Evolutionary conservation across 2,113 vertebrate genomes (phyloP), one percentile per base, ranked within the genome.

Genomic region (Nannospalax galili): DNA sequence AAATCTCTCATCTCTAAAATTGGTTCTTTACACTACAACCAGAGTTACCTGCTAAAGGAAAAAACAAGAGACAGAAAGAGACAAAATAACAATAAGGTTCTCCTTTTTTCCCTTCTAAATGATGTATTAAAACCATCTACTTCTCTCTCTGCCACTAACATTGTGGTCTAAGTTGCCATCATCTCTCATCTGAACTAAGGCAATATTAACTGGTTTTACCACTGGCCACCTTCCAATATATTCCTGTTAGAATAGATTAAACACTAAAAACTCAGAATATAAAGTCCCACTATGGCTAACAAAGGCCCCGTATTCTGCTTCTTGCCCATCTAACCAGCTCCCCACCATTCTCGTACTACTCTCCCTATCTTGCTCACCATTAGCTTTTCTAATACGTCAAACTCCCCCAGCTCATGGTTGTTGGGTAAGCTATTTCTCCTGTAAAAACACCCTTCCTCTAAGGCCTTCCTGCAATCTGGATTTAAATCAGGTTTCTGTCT

Each of bases 41-140:
- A 32, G 88, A 75, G 79, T 37, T 60, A 80, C 58, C 78, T 81
- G 60, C 89, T 82, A 93, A 87, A 97, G 62, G 42, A 88, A 90
- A 90, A 93, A 58, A 9, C 4, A 37, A 69, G 2, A 84, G 26
- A 93, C 1, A 87, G 28, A 52, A 42, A 74, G n/a, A 93, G 37
- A 82, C 26, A 82, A 52, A 52, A 52, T 52, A 52, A 32, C 52
- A 42, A 72, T 75, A 85, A 64, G 26, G 58, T 84, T 72, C 45
- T 79, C 37, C 8, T 77, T 69, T 42, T 20, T 78, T 37, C 19
- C 37, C 65, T 93, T 93, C 48, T 91, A 84, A 91, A 87, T 65
- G 60, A 12, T 42, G 75, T 60, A 40, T 82, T 84, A 77, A 88
- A n/a, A 26, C 42, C 22, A 90, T 30, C 48, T 8, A 81, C 35